Base-by-base conservation (phyloP, 2,797 vertebrate species). In the Myotis myotis region DNA sequence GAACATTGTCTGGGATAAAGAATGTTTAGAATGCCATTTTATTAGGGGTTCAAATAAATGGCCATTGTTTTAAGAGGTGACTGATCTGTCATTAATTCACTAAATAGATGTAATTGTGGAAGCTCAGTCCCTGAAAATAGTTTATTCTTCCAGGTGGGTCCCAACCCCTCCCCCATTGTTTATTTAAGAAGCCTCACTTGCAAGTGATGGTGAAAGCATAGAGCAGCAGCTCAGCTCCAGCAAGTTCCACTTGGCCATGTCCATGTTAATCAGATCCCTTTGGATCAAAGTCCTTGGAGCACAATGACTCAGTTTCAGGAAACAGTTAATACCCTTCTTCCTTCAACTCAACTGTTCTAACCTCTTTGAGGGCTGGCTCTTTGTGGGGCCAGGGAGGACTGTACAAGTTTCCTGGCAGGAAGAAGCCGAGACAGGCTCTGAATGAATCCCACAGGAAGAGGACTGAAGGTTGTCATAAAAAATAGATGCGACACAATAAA, bases 381-480 rank as follows among this genome's bases (percentile, higher is more conserved):
- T 47, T 87, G 95, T 64, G 83, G 60, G 96, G 92, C 95, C 76
- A 23, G 91, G 49, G 75, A 87, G 68, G 80, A 82, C 82, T 9
- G 3, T 53, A 83, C 44, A 94, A 85, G 90, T 71, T 81, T 94
- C 79, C 97, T 96, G 94, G 93, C 87, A 97, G 96, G 71, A 94
- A 97, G 97, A 22, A 93, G 70, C 49, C 30, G 83, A 94, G 33
- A 92, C 33, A 87, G 91, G 72, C 49, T 87, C 53, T 75, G 95
- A 96, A 97, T 49, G 49, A 97, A 96, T 95, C 57, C 80, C 97
- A 76, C 4, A 79, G 89, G 88, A 97, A 95, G 49, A 66, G 89
- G 95, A 90, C 71, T 82, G 90, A 96, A 97, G 91, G 90, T 36
- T 92, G 49, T 92, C 91, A 95, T 85, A 95, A 97, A 96, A 97